Evolutionary conservation across 2,888 invertebrate genomes (phyloP), one percentile per base, ranked within the genome.

Genomic region (Ypsolopha scabrella): DNA sequence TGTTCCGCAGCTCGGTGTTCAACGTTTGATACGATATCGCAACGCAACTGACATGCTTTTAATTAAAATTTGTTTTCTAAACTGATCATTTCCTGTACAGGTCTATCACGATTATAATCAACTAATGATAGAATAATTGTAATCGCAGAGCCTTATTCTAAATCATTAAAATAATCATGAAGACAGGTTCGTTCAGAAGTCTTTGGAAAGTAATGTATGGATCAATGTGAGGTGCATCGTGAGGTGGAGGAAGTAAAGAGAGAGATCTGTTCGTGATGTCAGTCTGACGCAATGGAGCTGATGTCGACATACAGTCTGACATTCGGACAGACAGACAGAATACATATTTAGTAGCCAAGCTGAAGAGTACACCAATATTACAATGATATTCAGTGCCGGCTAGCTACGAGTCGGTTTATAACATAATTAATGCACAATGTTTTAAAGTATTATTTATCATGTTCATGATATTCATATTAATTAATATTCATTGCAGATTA

Each of bases 211-310:
- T 47, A 47, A 47, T 47, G 47, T 47, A 65, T 67, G 68, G 67
- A 59, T 65, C 63, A 62, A 60, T 66, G 63, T 64, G 63, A 58
- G 53, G 73, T 76, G 73, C 69, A 67, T 62, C 62, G 63, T 65
- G 63, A 24, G 47, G 8, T 13, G 43, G 24, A 47, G 36, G 47
- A 47, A 47, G 47, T 36, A 47, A n/a, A n/a, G 37, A 13, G 10
- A 14, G 8, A 13, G 36, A 36, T 47, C 37, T 47, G 47, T 67
- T 59, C 60, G 61, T 60, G 61, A 67, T 69, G 68, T 67, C 70
- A 65, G 60, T 63, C 41, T 47, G 36, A 47, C 58, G 64, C 57
- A 54, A 67, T 67, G 63, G 55, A 56, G 56, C 61, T 63, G 63
- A 59, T 60, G 59, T 63, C 54, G 60, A 53, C 53, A 51, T 60